A percentile compares a stretch with the other conserved stretches of the same genome.
These are phyloP conservation scores for Hipposideros larvatus DNA, from an alignment of 2,797 vertebrate genomes.

Conservation along the genomic window DNA sequence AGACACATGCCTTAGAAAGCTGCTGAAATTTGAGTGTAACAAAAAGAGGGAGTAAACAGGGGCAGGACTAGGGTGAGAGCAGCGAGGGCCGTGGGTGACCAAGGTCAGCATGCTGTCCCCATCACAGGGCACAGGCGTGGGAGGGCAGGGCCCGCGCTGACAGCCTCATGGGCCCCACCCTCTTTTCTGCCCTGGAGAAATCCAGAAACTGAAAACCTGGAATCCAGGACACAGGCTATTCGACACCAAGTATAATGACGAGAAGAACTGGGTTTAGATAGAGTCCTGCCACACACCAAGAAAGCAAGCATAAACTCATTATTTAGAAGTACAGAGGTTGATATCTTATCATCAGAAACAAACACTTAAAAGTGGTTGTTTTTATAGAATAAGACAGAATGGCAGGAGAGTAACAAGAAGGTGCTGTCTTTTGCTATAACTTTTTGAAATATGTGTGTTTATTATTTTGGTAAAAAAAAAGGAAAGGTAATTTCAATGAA, in stretches of 20 bases:
- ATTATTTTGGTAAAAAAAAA: not conserved
- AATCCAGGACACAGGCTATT: not conserved
- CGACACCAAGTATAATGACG: not conserved
- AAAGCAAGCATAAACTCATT: not conserved
- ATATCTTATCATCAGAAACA: not conserved
- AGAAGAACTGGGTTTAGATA: not conserved
- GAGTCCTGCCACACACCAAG: too few relatives aligned
- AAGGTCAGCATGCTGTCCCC: not conserved
- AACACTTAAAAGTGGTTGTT: not conserved
- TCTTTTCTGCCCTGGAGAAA: too few relatives aligned
- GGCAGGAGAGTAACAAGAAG: too few relatives aligned
- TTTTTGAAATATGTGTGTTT: not conserved
- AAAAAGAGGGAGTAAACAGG: not conserved
- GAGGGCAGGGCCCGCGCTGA: not conserved
- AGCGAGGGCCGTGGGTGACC: not conserved
- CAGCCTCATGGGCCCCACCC: accelerated
- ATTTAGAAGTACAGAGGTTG: not conserved
- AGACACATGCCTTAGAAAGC: not conserved
- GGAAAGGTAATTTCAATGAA: not conserved
- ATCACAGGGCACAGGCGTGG: not conserved
- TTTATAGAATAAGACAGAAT: not conserved
- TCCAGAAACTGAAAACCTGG: not conserved
- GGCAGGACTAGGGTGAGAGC: too few relatives aligned
- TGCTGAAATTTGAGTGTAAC: not conserved
- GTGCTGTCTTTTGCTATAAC: not conserved